Evolutionary conservation across 1,140 invertebrate genomes (phyloP), one percentile per base, ranked within the genome.

Genomic region (Apocrypta bakeri): DNA sequence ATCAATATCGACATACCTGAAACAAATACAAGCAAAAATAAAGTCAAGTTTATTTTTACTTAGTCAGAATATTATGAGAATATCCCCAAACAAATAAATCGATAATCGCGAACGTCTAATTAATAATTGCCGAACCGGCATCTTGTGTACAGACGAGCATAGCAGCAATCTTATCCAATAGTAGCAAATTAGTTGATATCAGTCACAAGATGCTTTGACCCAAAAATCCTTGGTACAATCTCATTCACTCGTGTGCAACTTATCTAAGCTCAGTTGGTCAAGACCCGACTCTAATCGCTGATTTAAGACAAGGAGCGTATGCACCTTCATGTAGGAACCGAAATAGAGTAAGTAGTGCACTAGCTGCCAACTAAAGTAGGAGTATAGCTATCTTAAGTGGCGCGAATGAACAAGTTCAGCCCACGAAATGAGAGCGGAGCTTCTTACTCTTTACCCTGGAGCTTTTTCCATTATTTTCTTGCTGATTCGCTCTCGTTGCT

Each of bases 201-300:
- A 31, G 25, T 11, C 56, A 25, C 27, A n/a, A n/a, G n/a, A 37
- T 71, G 68, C 61, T 71, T 27, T 8, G 11, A 24, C 8, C 69
- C 17, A 21, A 17, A 69, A 69, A 69, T 69, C 42, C 40, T 42
- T 31, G 42, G 25, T 56, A 3, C 7, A 24, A 24, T 48, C 27
- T 25, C 66, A 33, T 37, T 12, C 68, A 27, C 77, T 14, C 37
- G 64, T 37, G 25, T 24, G n/a, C 66, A 61, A 40, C 24, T 68
- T 27, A 68, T 78, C 75, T 68, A 42, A 78, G 75, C 56, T 66
- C 37, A 68, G 37, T 79, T 69, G 77, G 77, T 24, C 64, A 24
- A 29, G 37, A 12, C 40, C 40, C 33, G 21, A 9, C 17, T 79
- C 37, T 7, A 79, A 78, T 78, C 75, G 75, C 37, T 68, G 64